A percentile compares a stretch with the other conserved stretches of the same genome.
Evolutionary conservation across 2,888 invertebrate genomes (phyloP).

Genomic region (Tinea trinotella): DNA sequence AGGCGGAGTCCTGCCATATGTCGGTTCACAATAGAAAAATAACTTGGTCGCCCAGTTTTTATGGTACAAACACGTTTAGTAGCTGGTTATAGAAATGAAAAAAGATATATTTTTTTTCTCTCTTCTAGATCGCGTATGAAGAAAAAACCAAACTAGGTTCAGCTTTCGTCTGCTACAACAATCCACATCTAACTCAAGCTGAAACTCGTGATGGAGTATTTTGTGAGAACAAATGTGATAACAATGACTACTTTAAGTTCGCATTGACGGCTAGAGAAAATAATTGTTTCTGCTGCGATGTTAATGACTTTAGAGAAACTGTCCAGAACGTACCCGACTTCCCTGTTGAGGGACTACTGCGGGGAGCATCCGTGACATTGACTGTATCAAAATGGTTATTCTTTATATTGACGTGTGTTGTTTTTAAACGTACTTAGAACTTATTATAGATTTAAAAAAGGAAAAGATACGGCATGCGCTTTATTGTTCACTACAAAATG

Average conservation of each 20-base stretch:
- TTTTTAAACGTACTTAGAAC: background rate
- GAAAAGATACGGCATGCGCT: no score
- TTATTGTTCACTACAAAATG: no score
- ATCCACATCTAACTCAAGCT: background rate
- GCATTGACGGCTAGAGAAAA: background rate
- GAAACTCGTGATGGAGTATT: background rate
- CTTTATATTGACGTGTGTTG: background rate
- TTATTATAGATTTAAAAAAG: background rate
- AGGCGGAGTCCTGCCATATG: no score
- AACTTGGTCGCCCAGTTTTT: no score
- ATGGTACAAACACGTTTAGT: no score
- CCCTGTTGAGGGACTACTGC: background rate
- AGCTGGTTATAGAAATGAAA: no score
- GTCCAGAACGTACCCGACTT: background rate
- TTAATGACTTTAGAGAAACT: constrained; percentile 1
- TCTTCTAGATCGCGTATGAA: background rate
- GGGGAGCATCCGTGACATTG: background rate
- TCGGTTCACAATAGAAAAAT: no score
- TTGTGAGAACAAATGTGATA: background rate
- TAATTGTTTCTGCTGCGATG: background rate
- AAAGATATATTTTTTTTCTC: background rate
- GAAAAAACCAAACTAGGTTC: background rate
- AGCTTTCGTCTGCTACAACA: background rate
- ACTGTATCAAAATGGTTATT: background rate
- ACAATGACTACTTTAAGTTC: background rate